A percentile compares a stretch with the other conserved stretches of the same genome.
Conservation (phyloP, 2,888 invertebrate species). For the Eristalis pertinax region DNA sequence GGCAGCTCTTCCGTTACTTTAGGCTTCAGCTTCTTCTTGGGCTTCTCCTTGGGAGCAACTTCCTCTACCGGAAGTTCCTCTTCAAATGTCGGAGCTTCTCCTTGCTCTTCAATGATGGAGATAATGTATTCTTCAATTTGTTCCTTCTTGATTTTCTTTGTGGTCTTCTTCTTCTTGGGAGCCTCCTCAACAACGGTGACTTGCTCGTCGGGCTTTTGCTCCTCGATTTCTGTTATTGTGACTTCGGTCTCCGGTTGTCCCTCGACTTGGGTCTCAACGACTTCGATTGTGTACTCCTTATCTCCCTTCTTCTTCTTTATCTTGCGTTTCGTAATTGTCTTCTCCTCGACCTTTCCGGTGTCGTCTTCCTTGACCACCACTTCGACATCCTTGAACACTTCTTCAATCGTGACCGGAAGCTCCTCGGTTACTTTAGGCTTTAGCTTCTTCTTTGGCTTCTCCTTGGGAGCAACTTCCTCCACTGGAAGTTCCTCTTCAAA, state of each 20-base stretch:
- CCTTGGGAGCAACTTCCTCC: too few species aligned
- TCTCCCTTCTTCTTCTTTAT: constrained; percentile 81
- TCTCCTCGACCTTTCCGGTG: constrained; percentile 78
- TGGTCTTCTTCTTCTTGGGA: constrained; percentile 72
- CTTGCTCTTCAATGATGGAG: constrained; percentile 76
- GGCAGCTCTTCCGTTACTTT: too few species aligned
- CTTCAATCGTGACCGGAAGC: constrained; percentile 71
- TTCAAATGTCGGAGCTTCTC: constrained; percentile 72
- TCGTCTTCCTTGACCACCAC: constrained; percentile 74
- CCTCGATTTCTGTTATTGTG: constrained; percentile 77
- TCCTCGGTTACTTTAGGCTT: too few species aligned
- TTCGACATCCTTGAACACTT: constrained; percentile 75
- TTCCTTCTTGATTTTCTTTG: constrained; percentile 74
- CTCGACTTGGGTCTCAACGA: constrained; percentile 80
- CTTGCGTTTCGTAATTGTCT: constrained; percentile 81
- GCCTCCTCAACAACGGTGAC: constrained; percentile 62
- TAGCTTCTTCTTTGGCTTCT: too few species aligned
- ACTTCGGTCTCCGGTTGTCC: constrained; percentile 80
- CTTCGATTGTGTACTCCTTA: constrained; percentile 81
- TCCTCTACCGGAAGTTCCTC: too few species aligned
- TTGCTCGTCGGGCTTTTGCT: constrained; percentile 73
- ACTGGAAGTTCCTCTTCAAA: too few species aligned
- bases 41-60: too few species aligned
- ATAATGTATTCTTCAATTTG: constrained; percentile 77
- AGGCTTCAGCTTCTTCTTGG: too few species aligned